A percentile compares a stretch with the other conserved stretches of the same genome.
Evolutionary conservation across 2,797 vertebrate species (phyloP).

Genomic region (Rachycentron canadum): DNA sequence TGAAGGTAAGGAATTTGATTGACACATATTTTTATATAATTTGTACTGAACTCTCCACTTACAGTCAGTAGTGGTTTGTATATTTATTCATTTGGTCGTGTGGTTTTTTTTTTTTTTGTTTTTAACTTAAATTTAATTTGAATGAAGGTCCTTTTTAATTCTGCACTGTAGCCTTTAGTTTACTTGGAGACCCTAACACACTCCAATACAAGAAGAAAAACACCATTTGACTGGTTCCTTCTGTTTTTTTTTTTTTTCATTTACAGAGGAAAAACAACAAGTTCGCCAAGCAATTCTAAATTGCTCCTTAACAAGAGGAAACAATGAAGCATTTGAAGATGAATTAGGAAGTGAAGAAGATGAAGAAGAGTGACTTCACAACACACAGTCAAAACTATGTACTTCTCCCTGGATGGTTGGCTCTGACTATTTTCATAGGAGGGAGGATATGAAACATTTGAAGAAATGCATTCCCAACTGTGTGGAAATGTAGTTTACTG

Average conservation of each 20-base stretch:
- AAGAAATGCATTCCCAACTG: neutral
- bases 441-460: constrained; percentile 7
- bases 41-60: neutral
- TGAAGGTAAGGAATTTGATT: constrained; percentile 83
- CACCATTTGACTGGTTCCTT: neutral
- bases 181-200: neutral
- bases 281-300: constrained; percentile 86
- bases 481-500: constrained; percentile 15
- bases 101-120: neutral
- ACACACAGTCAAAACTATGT: neutral
- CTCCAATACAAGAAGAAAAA: neutral
- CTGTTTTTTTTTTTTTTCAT: constrained; percentile 27
- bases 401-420: neutral
- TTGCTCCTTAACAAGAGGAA: constrained; percentile 76
- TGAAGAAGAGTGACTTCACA: constrained; percentile 58
- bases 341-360: constrained; percentile 73
- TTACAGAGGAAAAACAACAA: constrained; percentile 87
- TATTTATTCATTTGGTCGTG: neutral
- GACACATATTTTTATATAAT: neutral
- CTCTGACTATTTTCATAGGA: constrained; percentile 16
- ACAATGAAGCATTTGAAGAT: constrained; percentile 59
- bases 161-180: neutral
- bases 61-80: neutral
- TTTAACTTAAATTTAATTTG: neutral
- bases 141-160: neutral